Percentiles rank a stretch among this genome's conserved stretches.
Evolutionary conservation across 2,113 vertebrate species (phyloP).

Genomic region (Pithys albifrons): DNA sequence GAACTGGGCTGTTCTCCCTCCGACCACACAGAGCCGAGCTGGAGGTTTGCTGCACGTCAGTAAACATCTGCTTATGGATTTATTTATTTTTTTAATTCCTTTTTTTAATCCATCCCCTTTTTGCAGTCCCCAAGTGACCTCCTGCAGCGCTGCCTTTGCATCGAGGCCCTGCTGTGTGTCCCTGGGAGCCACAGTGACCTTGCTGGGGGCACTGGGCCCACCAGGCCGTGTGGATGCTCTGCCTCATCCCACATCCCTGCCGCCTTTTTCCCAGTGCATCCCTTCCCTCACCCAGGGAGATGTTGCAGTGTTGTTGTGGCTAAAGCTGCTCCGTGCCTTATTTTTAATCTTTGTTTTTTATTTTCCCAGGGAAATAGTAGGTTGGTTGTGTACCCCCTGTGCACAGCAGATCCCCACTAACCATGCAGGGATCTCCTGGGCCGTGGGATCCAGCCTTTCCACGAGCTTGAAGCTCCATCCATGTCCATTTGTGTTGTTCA

Average conservation of each 20-base stretch:
- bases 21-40: fast-evolving
- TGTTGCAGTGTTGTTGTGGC: neutral
- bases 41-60: neutral
- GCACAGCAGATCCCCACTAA: neutral
- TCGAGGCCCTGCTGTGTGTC: neutral
- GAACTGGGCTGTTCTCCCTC: neutral
- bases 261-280: neutral
- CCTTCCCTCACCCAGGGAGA: neutral
- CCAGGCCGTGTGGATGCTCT: neutral
- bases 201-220: neutral
- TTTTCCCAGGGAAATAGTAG: neutral
- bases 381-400: neutral
- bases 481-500: neutral
- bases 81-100: neutral
- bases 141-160: neutral
- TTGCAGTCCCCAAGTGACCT: constrained; percentile 39
- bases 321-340: neutral
- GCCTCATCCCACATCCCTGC: neutral
- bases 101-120: neutral
- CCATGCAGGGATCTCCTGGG: neutral
- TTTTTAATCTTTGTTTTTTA: neutral
- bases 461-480: neutral
- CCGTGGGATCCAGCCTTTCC: neutral
- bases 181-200: neutral
- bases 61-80: constrained; percentile 1